A percentile compares a stretch with the other conserved stretches of the same genome.
phyloP scores from a whole-genome alignment of 2,113 vertebrate species.

The Phyllopteryx taeniolatus region DNA sequence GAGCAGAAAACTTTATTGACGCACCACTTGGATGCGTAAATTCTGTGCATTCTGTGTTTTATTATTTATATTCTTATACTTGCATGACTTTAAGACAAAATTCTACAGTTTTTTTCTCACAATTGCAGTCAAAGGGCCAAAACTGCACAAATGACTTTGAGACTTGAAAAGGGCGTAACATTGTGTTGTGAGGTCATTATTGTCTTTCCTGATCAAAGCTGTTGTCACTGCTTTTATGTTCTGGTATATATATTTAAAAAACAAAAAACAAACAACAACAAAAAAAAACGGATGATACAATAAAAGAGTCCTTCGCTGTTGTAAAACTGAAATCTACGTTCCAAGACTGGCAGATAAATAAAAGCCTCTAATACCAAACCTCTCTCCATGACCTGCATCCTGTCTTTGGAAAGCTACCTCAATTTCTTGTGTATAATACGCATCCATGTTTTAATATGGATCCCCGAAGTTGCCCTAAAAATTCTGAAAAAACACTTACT shows the following conservation, averaged over 20 bases:
- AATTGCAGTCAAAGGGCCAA: constrained; percentile 18
- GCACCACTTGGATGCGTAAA: neutral
- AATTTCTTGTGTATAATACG: too few species aligned
- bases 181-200: constrained; percentile 50
- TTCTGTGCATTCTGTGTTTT: constrained; percentile 12
- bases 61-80: constrained; percentile 18
- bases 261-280: neutral
- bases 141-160: constrained; percentile 21
- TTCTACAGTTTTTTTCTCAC: constrained; percentile 8
- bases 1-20: neutral
- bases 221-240: constrained; percentile 56
- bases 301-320: constrained; percentile 58
- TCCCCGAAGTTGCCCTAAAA: too few species aligned
- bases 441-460: too few species aligned
- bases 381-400: constrained; percentile 17
- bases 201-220: constrained; percentile 50
- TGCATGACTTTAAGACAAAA: constrained; percentile 39
- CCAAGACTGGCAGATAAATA: constrained; percentile 58
- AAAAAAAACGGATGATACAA: neutral
- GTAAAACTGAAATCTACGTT: constrained; percentile 53
- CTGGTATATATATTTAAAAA: constrained; percentile 41
- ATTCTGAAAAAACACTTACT: too few species aligned
- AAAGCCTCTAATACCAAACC: constrained; percentile 51
- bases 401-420: too few species aligned
- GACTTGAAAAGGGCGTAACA: constrained; percentile 38